A percentile compares a stretch with the other conserved stretches of the same genome.
Conservation (phyloP, 2,888 invertebrate species). For the Hirtodrosophila histrioides region DNA sequence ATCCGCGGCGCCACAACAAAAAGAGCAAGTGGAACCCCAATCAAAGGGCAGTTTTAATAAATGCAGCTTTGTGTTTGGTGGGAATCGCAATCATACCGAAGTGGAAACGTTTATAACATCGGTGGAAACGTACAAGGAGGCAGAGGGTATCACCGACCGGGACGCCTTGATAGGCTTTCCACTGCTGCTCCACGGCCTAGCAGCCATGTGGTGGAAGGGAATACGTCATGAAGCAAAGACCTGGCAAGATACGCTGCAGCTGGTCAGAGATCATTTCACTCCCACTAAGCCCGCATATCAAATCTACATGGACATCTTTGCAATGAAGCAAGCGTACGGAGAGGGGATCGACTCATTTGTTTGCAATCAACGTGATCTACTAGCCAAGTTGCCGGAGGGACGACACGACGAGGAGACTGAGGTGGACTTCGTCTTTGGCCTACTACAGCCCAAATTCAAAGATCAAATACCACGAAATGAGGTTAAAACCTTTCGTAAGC, state of each 20-base stretch:
- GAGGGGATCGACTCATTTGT: no score
- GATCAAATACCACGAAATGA: slow-evolving; percentile 65
- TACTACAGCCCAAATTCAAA: slow-evolving; percentile 63
- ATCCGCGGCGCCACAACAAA: no score
- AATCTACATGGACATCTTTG: slow-evolving; percentile 67
- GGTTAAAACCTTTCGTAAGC: slow-evolving; percentile 51
- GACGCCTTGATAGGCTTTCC: slow-evolving; percentile 54
- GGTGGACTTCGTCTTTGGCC: slow-evolving; percentile 67
- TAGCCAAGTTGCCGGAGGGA: slow-evolving; percentile 71
- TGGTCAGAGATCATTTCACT: slow-evolving; percentile 70
- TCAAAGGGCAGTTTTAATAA: no score
- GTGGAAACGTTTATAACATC: no score
- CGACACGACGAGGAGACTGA: slow-evolving; percentile 70
- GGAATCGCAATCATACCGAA: no score
- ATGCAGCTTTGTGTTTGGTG: no score
- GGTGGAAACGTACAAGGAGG: slow-evolving; percentile 48
- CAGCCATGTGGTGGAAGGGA: slow-evolving; percentile 69
- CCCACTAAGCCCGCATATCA: slow-evolving; percentile 75
- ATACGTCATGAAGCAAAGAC: slow-evolving; percentile 71
- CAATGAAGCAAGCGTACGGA: no score
- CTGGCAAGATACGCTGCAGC: slow-evolving; percentile 62
- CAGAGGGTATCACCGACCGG: slow-evolving; percentile 65
- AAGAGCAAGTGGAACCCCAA: no score
- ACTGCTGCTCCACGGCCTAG: no score
- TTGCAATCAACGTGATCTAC: slow-evolving; percentile 61